Conservation (phyloP, 2,888 invertebrate species). For the Rhimphoctona megacephalus region DNA sequence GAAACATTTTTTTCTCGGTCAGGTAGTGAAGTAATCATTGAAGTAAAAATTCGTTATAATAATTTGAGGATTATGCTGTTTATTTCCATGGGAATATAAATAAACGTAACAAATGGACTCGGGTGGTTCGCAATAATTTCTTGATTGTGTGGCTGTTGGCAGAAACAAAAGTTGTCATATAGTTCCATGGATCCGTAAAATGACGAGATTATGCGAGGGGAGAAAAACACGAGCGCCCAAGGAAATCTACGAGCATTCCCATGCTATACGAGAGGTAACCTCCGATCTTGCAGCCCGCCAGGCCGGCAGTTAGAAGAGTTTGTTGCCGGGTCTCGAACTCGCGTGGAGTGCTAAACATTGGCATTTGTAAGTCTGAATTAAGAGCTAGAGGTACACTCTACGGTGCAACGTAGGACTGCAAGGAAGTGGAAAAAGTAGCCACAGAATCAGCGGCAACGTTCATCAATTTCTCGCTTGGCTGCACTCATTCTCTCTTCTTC, state of each 20-base stretch:
- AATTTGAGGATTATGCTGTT: not conserved
- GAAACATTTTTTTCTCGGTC: no score
- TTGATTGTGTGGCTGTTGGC: conserved; percentile 11
- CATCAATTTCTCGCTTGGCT: conserved; percentile 62
- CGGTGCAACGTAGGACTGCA: conserved; percentile 24
- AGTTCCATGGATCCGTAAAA: conserved; percentile 42
- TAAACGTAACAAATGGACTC: not conserved
- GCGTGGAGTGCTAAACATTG: conserved; percentile 71
- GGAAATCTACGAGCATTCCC: conserved; percentile 71
- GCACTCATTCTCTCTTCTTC: conserved; percentile 58
- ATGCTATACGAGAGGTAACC: conserved; percentile 73
- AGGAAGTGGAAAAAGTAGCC: conserved; percentile 47
- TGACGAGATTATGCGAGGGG: conserved; percentile 36
- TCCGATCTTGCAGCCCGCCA: conserved; percentile 71
- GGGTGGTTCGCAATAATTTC: not conserved
- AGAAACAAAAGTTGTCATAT: conserved; percentile 5
- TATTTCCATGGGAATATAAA: not conserved
- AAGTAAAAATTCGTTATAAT: not conserved
- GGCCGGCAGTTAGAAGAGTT: conserved; percentile 55
- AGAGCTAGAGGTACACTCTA: conserved; percentile 48
- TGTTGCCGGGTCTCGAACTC: conserved; percentile 55
- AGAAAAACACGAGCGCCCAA: conserved; percentile 12
- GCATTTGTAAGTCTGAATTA: conserved; percentile 71
- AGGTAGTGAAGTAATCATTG: no score
- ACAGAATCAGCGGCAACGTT: conserved; percentile 22